A percentile compares a stretch with the other conserved stretches of the same genome.
Conservation (phyloP, 2,797 vertebrate genomes). For the Antennarius maculatus region DNA sequence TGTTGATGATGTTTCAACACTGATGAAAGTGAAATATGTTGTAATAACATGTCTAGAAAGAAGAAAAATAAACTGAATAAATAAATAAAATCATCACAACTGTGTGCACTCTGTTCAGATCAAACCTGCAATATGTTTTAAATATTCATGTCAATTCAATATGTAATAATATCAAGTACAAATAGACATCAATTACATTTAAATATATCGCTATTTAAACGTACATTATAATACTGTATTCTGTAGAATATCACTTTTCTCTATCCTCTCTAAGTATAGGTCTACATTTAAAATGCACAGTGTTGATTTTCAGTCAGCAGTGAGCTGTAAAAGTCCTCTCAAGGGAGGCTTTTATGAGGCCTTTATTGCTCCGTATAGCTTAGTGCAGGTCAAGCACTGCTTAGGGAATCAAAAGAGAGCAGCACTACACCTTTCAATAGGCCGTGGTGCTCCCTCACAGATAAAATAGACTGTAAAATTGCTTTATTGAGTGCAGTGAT, state of each 20-base stretch:
- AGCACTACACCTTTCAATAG: slow-evolving; percentile 58
- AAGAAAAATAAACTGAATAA: too few species aligned
- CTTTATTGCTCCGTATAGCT: slow-evolving; percentile 69
- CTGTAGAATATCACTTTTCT: neutral
- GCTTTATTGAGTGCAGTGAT: slow-evolving; percentile 82
- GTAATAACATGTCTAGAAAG: too few species aligned
- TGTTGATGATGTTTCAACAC: too few species aligned
- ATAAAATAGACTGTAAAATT: slow-evolving; percentile 81
- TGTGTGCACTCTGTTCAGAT: neutral
- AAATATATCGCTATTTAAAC: neutral
- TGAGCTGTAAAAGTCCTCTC: slow-evolving; percentile 72
- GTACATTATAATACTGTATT: neutral
- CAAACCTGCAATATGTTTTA: too few species aligned
- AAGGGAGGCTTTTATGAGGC: slow-evolving; percentile 71
- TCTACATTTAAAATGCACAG: slow-evolving; percentile 74
- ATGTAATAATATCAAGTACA: too few species aligned
- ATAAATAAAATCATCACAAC: too few species aligned
- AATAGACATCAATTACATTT: too few species aligned
- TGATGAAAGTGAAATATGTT: too few species aligned
- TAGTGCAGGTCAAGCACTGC: slow-evolving; percentile 70
- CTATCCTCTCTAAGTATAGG: slow-evolving; percentile 16
- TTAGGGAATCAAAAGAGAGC: slow-evolving; percentile 65
- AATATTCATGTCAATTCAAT: too few species aligned
- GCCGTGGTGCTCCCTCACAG: slow-evolving; percentile 51
- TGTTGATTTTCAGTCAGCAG: slow-evolving; percentile 73